Percentiles rank a stretch among this genome's conserved stretches.
phyloP scores from a whole-genome alignment of 2,888 invertebrate genomes.

The Synergus gifuensis region DNA sequence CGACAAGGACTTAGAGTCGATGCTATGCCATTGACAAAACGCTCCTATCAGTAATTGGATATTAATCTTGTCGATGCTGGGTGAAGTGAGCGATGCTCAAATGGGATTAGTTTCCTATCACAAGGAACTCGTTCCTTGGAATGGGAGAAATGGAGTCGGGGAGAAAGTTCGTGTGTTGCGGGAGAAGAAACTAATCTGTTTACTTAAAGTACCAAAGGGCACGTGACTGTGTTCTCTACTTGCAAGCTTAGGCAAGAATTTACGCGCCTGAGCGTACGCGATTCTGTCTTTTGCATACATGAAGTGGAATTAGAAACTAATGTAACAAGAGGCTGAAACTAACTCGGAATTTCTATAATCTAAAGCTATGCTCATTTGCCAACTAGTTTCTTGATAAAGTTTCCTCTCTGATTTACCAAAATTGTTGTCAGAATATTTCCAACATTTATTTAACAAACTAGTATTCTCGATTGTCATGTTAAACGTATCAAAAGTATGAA shows the following conservation, averaged over 20 bases:
- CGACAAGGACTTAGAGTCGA: background rate
- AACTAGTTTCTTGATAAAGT: background rate
- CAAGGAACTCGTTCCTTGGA: background rate
- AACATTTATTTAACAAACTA: background rate
- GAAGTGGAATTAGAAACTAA: background rate
- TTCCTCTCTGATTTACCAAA: background rate
- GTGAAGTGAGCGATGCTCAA: background rate
- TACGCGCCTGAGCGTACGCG: slow-evolving; percentile 8
- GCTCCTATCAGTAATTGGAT: slow-evolving; percentile 26
- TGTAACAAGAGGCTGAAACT: slow-evolving; percentile 3
- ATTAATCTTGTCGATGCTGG: slow-evolving; percentile 8
- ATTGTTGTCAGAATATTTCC: background rate
- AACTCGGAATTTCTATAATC: background rate
- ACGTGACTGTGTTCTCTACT: slow-evolving; percentile 1
- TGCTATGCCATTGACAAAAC: background rate
- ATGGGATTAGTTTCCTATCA: slow-evolving; percentile 2
- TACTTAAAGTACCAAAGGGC: slow-evolving; percentile 12
- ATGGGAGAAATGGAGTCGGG: slow-evolving; percentile 48
- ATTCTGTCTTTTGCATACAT: slow-evolving; percentile 15
- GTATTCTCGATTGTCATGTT: too few relatives aligned
- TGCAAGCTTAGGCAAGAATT: background rate
- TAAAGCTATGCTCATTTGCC: background rate
- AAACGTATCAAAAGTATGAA: too few relatives aligned
- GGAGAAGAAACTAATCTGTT: slow-evolving; percentile 14
- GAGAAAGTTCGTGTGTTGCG: slow-evolving; percentile 45